phyloP scores from a whole-genome alignment of 2,113 vertebrate genomes.

The Apodemus sylvaticus region DNA sequence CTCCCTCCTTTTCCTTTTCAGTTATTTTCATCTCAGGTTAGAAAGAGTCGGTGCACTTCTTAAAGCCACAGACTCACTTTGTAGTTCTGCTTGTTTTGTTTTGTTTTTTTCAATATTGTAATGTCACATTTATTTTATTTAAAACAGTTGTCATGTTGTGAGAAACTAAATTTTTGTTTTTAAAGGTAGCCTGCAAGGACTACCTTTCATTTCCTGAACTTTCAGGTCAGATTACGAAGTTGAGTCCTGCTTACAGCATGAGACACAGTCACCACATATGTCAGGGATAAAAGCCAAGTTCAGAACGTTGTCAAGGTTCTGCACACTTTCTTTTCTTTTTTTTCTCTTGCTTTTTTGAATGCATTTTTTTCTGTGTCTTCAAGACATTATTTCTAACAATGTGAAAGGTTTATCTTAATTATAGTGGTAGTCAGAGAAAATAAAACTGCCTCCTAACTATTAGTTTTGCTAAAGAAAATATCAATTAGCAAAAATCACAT shows the following conservation, averaged over 20 bases:
- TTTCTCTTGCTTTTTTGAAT: neutral
- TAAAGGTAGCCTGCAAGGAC: neutral
- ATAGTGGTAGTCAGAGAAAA: slow-evolving; percentile 1
- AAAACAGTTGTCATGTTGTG: neutral
- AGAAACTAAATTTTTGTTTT: neutral
- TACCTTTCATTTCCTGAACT: neutral
- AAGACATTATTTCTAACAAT: neutral
- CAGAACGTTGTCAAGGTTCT: neutral
- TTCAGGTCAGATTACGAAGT: neutral
- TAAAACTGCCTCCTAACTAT: neutral
- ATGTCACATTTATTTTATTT: neutral
- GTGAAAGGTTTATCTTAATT: neutral
- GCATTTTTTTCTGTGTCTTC: neutral
- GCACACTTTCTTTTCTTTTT: too few relatives aligned
- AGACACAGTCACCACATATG: neutral
- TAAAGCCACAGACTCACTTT: neutral
- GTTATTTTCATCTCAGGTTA: neutral
- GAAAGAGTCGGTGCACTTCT: neutral
- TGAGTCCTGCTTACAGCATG: neutral
- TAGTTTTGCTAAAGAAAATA: slow-evolving; percentile 6
- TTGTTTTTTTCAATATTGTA: neutral
- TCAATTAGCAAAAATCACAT: neutral
- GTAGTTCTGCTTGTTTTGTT: neutral
- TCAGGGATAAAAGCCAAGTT: neutral
- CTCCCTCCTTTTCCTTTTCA: neutral